These are phyloP conservation scores for Megamerina dolium DNA, from an alignment of 2,888 invertebrate genomes.

Conservation along the genomic window DNA sequence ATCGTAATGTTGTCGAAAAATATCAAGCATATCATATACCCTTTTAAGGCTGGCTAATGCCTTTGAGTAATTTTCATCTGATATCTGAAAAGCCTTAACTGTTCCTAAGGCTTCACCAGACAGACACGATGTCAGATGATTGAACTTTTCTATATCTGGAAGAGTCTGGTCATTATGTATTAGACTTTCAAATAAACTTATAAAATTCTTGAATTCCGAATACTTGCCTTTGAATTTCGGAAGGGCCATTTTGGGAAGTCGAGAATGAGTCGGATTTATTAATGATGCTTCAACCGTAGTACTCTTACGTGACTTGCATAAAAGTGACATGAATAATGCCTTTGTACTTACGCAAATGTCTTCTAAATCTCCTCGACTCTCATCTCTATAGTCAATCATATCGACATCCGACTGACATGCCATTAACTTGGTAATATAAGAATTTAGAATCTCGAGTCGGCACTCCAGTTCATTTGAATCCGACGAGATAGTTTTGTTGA, in stretches of 20 bases:
- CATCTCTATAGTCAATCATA: no score
- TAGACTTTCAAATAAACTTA: slow-evolving; percentile 10
- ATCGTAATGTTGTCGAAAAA: slow-evolving; percentile 18
- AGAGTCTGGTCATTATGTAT: slow-evolving; percentile 9
- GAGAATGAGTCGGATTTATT: no score
- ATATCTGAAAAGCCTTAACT: slow-evolving; percentile 6
- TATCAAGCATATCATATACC: slow-evolving; percentile 19
- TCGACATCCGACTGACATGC: no score
- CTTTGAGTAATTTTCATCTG: slow-evolving; percentile 9
- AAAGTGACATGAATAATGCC: no score
- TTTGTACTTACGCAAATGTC: no score
- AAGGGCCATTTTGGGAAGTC: slow-evolving; percentile 12
- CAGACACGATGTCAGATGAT: slow-evolving; percentile 6
- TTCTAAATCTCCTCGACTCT: no score
- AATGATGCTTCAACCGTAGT: no score
- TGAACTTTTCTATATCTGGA: slow-evolving; percentile 18
- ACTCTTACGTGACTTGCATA: no score
- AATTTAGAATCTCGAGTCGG: no score
- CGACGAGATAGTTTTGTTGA: no score
- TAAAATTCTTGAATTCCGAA: slow-evolving; percentile 14
- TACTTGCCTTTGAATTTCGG: slow-evolving; percentile 14
- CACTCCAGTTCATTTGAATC: no score
- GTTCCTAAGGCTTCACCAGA: slow-evolving; percentile 9
- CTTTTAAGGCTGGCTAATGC: slow-evolving; percentile 5
- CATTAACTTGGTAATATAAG: no score